Evolutionary conservation across 2,888 invertebrate genomes (phyloP), one percentile per base, ranked within the genome.

Genomic region (Adelphocoris suturalis): DNA sequence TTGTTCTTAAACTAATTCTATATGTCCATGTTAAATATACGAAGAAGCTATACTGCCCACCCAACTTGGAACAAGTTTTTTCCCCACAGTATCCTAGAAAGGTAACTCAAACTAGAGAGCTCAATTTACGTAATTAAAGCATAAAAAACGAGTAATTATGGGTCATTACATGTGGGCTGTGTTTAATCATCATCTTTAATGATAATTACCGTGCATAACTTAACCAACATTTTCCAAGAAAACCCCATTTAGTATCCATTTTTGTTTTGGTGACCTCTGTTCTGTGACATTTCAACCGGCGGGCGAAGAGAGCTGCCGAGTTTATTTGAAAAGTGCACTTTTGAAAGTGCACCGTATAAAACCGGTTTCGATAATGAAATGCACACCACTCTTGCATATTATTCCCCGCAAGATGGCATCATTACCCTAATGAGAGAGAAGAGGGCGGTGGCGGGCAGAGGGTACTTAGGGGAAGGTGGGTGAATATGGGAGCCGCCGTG

Each of bases 351-450:
- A 61, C 55, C 61, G 85, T 85, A 85, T 55, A 55, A 37, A 85
- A 52, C 85, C 11, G 16, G 37, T 37, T 28, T 48, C 23, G 55
- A 84, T 61, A 85, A 85, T 61, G 85, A 85, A 85, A 85, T 85
- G 85, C 85, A 85, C 85, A 52, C n/a, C 57, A 57, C 23, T 37
- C 37, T 14, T 85, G 85, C 85, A 85, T 85, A 55, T 55, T 85
- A 46, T 61, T 28, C 28, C 37, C 55, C 9, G n/a, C 85, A 61
- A 85, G 61, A 85, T 85, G 48, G 52, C 85, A 85, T 85, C 85
- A 85, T 85, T 85, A 85, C 57, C 85, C 37, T 85, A 85, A 85
- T 85, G 85, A 85, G 85, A 85, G 85, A 46, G 46, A n/a, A 78
- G 78, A 37, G 46, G 78, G 78, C 37, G 78, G 78, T 78, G 78